These are phyloP conservation scores for Acrobasis suavella DNA, from an alignment of 2,888 invertebrate genomes.

Conservation along the genomic window DNA sequence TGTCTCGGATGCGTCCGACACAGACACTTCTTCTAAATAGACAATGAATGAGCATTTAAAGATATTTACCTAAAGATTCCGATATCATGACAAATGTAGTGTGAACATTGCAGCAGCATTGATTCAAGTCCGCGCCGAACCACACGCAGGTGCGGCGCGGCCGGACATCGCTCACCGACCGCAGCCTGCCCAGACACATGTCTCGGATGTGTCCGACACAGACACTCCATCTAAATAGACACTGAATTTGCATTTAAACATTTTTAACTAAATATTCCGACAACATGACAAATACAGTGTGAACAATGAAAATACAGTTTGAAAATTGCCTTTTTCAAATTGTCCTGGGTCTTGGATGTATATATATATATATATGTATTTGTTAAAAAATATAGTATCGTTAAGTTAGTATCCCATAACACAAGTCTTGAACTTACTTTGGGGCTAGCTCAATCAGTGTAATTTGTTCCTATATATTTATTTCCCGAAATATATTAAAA, in stretches of 20 bases:
- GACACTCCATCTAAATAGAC: not conserved
- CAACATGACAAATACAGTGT: constrained; percentile 31
- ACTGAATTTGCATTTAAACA: not conserved
- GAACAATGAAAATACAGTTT: too few species aligned
- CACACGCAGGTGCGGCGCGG: constrained; percentile 38
- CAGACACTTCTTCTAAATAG: not conserved
- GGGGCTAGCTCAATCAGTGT: too few species aligned
- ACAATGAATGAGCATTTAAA: not conserved
- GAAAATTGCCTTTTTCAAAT: too few species aligned
- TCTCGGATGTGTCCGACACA: not conserved
- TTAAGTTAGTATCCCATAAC: too few species aligned
- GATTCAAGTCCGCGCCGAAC: constrained; percentile 34
- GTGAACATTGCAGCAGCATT: constrained; percentile 38
- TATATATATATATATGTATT: too few species aligned
- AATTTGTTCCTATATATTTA: too few species aligned
- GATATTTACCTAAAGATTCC: not conserved
- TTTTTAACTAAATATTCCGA: not conserved
- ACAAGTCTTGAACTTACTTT: too few species aligned
- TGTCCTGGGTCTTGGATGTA: too few species aligned
- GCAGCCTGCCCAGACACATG: constrained; percentile 44
- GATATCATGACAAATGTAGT: constrained; percentile 30
- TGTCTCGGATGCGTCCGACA: constrained; percentile 39
- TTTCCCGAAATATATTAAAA: too few species aligned
- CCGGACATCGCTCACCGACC: constrained; percentile 50
- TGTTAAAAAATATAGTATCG: too few species aligned